These are phyloP conservation scores for Asteroscopus sphinx DNA, from an alignment of 2,888 invertebrate genomes.

Conservation along the genomic window DNA sequence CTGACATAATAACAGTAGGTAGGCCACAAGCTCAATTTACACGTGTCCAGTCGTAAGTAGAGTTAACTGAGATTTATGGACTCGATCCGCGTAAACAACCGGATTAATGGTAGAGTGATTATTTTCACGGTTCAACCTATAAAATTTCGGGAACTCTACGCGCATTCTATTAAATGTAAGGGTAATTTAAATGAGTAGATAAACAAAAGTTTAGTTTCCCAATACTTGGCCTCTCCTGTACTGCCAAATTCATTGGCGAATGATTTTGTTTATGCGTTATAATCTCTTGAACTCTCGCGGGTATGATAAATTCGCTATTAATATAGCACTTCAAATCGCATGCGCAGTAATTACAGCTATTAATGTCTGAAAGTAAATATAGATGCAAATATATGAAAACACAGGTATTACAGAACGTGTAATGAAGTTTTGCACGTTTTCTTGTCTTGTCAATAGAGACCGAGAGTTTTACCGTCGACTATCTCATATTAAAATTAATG, in stretches of 20 bases:
- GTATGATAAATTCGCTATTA: constrained; percentile 36
- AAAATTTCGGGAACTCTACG: not conserved
- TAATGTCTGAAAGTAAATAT: constrained; percentile 35
- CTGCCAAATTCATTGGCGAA: constrained; percentile 3
- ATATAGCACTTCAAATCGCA: constrained; percentile 27
- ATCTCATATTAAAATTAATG: constrained; percentile 52
- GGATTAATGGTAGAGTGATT: not conserved
- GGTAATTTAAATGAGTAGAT: not conserved
- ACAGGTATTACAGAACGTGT: constrained; percentile 13
- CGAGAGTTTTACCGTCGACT: constrained; percentile 39
- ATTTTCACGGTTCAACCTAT: not conserved
- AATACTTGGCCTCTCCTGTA: not conserved
- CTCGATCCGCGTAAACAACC: not conserved
- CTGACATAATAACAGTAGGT: constrained; percentile 17
- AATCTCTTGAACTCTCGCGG: constrained; percentile 9
- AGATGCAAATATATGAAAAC: constrained; percentile 32
- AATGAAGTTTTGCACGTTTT: constrained; percentile 36
- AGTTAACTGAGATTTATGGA: no score
- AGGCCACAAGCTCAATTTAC: not conserved
- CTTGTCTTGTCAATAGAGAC: constrained; percentile 39
- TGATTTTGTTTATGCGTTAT: constrained; percentile 34
- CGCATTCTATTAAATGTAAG: not conserved
- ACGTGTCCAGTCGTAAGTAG: not conserved
- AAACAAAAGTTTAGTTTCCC: not conserved
- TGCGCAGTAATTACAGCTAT: constrained; percentile 31